phyloP scores from a whole-genome alignment of 2,113 vertebrate species.

The Etheostoma spectabile region DNA sequence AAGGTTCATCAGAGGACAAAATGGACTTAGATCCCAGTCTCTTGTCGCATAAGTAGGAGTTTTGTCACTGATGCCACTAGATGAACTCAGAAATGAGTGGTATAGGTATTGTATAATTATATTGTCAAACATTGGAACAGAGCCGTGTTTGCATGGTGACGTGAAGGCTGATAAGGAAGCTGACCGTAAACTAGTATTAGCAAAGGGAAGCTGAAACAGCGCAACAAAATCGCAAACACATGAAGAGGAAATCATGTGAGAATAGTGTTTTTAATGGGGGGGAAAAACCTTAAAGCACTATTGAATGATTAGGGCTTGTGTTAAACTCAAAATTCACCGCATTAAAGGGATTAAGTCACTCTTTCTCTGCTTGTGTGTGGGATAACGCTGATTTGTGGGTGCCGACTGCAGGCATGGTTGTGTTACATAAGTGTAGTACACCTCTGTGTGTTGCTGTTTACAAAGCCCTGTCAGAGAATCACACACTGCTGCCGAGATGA shows the following conservation, averaged over 20 bases:
- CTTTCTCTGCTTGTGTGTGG: conserved; percentile 1
- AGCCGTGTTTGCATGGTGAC: conserved; percentile 14
- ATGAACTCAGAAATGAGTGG: conserved; percentile 17
- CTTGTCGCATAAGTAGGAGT: conserved; percentile 7
- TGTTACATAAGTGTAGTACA: conserved; percentile 49
- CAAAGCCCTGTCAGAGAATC: conserved; percentile 19
- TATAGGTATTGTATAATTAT: neutral
- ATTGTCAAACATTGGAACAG: conserved; percentile 3
- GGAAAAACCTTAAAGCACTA: neutral
- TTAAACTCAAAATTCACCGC: neutral
- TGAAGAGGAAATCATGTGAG: neutral
- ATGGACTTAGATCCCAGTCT: conserved; percentile 8
- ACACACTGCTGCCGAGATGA: conserved; percentile 32
- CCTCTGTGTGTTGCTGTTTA: conserved; percentile 39
- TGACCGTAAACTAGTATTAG: neutral
- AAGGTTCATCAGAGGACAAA: conserved; percentile 27
- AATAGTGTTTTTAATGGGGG: neutral
- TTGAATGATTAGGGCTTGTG: neutral
- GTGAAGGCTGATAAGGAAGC: neutral
- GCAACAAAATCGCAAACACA: neutral
- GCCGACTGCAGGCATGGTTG: conserved; percentile 52
- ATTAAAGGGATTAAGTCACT: neutral
- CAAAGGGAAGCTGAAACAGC: neutral
- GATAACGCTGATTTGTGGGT: conserved; percentile 18
- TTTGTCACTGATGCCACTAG: conserved; percentile 9